These are phyloP conservation scores for Lasioglossum calceatum DNA, from an alignment of 2,888 invertebrate species.

Conservation along the genomic window DNA sequence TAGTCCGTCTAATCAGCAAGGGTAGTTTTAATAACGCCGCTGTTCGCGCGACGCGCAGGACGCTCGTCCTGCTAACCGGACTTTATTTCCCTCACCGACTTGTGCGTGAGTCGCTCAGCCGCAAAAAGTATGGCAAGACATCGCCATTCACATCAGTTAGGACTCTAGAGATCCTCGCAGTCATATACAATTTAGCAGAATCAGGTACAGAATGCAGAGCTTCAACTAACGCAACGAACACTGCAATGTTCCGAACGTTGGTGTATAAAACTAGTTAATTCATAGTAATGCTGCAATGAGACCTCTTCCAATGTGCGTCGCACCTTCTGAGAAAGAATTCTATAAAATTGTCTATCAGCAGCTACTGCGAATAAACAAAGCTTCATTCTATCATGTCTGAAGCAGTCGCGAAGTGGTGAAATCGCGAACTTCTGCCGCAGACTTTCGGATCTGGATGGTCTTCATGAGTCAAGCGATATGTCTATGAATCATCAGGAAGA, in stretches of 20 bases:
- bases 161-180: neutral
- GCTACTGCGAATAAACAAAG: no score
- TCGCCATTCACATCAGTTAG: neutral
- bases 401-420: neutral
- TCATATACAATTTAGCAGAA: neutral
- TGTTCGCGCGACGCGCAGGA: slow-evolving; percentile 24
- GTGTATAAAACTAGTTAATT: neutral
- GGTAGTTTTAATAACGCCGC: slow-evolving; percentile 72
- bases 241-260: neutral
- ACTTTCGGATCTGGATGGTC: neutral
- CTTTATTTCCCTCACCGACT: slow-evolving; percentile 54
- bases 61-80: slow-evolving; percentile 45
- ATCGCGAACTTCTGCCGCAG: neutral
- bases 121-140: neutral
- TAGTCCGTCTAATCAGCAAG: slow-evolving; percentile 74
- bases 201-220: neutral
- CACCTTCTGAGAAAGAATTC: no score
- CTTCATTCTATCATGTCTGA: neutral
- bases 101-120: neutral
- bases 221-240: neutral
- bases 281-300: neutral
- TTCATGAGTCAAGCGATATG: slow-evolving; percentile 60
- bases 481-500: slow-evolving; percentile 65
- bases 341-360: no score
- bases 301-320: neutral